Evolutionary conservation across 2,113 vertebrate species (phyloP).

Genomic region (Malurus cyaneus): DNA sequence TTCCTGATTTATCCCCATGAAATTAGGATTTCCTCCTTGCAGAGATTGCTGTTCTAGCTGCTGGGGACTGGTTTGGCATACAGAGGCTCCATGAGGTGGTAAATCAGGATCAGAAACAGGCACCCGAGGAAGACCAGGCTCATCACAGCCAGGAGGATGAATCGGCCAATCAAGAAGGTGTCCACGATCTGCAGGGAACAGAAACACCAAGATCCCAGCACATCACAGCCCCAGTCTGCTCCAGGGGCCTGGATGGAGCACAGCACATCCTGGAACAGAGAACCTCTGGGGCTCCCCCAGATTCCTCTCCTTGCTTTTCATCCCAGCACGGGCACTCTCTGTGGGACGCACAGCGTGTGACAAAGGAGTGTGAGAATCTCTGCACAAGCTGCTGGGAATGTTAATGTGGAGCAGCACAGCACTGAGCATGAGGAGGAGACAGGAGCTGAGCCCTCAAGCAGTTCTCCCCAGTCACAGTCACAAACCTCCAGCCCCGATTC

Average conservation of each 20-base stretch:
- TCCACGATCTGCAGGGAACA: constrained; percentile 81
- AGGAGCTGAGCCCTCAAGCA: background rate
- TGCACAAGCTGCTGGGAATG: background rate
- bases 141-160: constrained; percentile 79
- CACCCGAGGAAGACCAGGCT: constrained; percentile 74
- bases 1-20: background rate
- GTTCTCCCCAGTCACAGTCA: background rate
- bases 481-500: background rate
- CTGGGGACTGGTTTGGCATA: constrained; percentile 82
- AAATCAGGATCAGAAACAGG: constrained; percentile 83
- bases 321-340: background rate
- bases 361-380: background rate
- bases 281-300: background rate
- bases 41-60: background rate
- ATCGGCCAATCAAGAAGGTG: constrained; percentile 86
- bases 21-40: background rate
- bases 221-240: accelerated
- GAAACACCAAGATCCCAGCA: background rate
- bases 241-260: background rate
- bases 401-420: background rate
- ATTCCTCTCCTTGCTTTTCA: background rate
- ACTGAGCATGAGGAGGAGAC: background rate
- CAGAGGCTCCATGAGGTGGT: constrained; percentile 84
- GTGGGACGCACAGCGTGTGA: background rate
- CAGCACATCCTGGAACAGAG: accelerated